Evolutionary conservation across 1,140 invertebrate genomes (phyloP).

Genomic region (Pantala flavescens): DNA sequence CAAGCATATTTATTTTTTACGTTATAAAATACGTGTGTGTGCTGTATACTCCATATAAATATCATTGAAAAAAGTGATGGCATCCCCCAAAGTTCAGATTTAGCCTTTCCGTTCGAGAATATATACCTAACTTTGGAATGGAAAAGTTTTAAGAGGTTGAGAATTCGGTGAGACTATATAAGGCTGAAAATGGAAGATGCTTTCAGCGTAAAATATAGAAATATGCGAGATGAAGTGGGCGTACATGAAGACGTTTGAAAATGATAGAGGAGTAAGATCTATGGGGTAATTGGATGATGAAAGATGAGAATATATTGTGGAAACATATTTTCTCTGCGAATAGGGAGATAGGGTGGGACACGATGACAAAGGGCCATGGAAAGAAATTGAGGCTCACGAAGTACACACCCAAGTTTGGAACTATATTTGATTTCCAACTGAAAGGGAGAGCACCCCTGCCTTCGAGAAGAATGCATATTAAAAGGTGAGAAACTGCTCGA

Average conservation of each 20-base stretch:
- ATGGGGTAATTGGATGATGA: slow-evolving; percentile 5
- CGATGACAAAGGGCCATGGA: neutral
- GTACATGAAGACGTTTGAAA: neutral
- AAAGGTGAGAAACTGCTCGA: no score
- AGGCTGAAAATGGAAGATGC: neutral
- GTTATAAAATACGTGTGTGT: no score
- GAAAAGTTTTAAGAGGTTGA: no score
- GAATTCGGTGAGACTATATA: no score
- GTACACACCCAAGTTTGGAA: neutral
- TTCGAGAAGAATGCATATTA: neutral
- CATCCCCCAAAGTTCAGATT: no score
- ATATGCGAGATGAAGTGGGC: neutral
- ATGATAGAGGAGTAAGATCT: neutral
- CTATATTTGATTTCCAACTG: neutral
- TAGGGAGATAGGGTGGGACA: neutral
- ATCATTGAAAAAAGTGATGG: no score
- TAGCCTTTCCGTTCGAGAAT: no score
- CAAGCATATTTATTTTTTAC: no score
- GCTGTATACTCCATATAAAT: no score
- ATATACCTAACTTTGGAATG: no score
- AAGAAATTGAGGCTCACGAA: neutral
- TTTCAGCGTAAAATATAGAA: neutral
- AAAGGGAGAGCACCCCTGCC: neutral
- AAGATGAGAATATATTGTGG: neutral
- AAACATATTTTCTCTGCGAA: neutral